These are phyloP conservation scores for Iselma pallidipennis DNA, from an alignment of 2,888 invertebrate species.

Conservation along the genomic window DNA sequence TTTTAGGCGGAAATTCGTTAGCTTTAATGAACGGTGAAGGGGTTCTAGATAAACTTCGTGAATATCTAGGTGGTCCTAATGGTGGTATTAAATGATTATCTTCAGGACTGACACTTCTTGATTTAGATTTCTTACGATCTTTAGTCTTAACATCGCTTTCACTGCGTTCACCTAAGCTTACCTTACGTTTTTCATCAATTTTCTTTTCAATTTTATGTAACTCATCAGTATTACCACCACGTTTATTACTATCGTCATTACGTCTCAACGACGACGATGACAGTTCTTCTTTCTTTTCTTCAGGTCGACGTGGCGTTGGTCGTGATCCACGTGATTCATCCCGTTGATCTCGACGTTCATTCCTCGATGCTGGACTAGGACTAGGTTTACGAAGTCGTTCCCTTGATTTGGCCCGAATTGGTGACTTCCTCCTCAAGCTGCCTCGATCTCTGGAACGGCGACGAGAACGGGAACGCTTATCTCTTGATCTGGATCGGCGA, in stretches of 20 bases:
- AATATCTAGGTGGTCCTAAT: conserved; percentile 61
- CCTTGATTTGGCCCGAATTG: conserved; percentile 44
- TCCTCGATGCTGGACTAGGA: conserved; percentile 48
- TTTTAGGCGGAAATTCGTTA: conserved; percentile 63
- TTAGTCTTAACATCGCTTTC: conserved; percentile 35
- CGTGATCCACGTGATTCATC: conserved; percentile 49
- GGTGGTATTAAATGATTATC: conserved; percentile 50
- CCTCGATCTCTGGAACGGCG: conserved; percentile 46
- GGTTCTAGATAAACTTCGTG: conserved; percentile 79
- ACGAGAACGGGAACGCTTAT: conserved; percentile 53
- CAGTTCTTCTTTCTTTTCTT: conserved; percentile 40
- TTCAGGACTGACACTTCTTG: conserved; percentile 50
- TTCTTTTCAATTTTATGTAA: conserved; percentile 29
- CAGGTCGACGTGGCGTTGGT: conserved; percentile 19
- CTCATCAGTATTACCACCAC: conserved; percentile 34
- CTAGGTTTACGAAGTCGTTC: conserved; percentile 47
- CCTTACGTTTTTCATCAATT: conserved; percentile 32
- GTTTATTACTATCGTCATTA: conserved; percentile 48
- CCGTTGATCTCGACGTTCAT: conserved; percentile 34
- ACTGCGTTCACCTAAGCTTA: conserved; percentile 39
- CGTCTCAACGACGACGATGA: conserved; percentile 51
- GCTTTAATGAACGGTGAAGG: conserved; percentile 83
- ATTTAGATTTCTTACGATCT: conserved; percentile 48
- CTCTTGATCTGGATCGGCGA: conserved; percentile 48
- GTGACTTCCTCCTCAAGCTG: conserved; percentile 52